A percentile compares a stretch with the other conserved stretches of the same genome.
Conservation (phyloP, 1,140 invertebrate species). For the Diorhabda carinulata region DNA sequence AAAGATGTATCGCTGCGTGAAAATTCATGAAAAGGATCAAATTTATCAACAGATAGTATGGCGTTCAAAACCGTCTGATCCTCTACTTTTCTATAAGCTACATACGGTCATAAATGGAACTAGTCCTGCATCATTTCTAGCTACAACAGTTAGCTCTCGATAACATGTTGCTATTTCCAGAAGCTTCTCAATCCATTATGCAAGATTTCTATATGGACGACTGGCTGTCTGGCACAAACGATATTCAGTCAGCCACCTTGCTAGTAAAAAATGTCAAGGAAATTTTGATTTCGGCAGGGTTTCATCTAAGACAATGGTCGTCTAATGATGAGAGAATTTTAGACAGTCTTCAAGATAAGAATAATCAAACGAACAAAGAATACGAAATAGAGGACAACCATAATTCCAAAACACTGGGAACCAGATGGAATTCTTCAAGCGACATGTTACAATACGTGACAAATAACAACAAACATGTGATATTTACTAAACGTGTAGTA, state of each 20-base stretch:
- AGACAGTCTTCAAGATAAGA: background rate
- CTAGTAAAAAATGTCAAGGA: slow-evolving; percentile 30
- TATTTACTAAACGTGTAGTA: slow-evolving; percentile 43
- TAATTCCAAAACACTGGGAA: slow-evolving; percentile 38
- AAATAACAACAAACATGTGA: slow-evolving; percentile 7
- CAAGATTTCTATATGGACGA: slow-evolving; percentile 51
- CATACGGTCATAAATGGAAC: slow-evolving; percentile 30
- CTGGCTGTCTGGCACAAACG: slow-evolving; percentile 42
- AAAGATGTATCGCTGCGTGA: slow-evolving; percentile 21
- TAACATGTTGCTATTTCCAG: slow-evolving; percentile 37
- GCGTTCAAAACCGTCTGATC: background rate
- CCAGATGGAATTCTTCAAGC: slow-evolving; percentile 36
- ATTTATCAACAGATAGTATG: slow-evolving; percentile 15
- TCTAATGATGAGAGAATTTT: slow-evolving; percentile 27
- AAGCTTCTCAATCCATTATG: slow-evolving; percentile 33
- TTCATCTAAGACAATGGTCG: slow-evolving; percentile 31
- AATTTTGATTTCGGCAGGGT: slow-evolving; percentile 23
- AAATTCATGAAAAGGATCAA: slow-evolving; percentile 1
- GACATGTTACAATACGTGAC: slow-evolving; percentile 40
- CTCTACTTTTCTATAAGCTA: slow-evolving; percentile 34
- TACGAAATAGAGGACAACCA: slow-evolving; percentile 7
- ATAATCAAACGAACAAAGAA: background rate
- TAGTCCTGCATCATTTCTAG: slow-evolving; percentile 40
- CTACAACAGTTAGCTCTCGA: slow-evolving; percentile 38
- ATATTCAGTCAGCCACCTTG: slow-evolving; percentile 26